A percentile compares a stretch with the other conserved stretches of the same genome.
These are phyloP conservation scores for Dryocosmus kuriphilus DNA, from an alignment of 2,888 invertebrate genomes.

Conservation along the genomic window DNA sequence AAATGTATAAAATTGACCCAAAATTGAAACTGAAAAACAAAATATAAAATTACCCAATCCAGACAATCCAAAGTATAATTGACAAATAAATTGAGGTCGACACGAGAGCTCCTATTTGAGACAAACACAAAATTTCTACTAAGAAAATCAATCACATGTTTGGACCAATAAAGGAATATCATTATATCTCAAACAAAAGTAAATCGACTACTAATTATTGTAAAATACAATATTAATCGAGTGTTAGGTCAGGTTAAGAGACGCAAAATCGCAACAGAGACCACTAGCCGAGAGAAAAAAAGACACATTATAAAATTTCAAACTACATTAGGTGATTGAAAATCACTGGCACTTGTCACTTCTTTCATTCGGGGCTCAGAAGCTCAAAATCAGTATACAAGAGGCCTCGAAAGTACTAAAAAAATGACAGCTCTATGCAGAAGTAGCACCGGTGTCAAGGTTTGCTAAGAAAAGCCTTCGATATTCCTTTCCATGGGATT, in stretches of 20 bases:
- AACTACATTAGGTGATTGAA: background rate
- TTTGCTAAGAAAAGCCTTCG: background rate
- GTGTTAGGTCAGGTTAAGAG: conserved; percentile 11
- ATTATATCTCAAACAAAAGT: background rate
- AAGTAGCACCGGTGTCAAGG: conserved; percentile 31
- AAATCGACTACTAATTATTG: background rate
- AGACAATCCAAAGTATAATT: too few relatives aligned
- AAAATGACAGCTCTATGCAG: conserved; percentile 23
- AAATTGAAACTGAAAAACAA: background rate
- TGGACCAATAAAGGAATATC: background rate
- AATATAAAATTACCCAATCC: background rate
- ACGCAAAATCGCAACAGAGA: background rate
- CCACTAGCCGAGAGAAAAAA: background rate
- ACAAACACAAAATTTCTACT: background rate
- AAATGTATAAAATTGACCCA: background rate
- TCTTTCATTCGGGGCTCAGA: background rate
- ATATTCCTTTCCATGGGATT: background rate
- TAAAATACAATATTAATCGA: background rate
- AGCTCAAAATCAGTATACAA: background rate
- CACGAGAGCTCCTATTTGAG: background rate
- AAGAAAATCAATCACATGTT: background rate
- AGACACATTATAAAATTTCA: background rate
- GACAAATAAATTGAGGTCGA: background rate
- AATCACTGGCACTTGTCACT: background rate
- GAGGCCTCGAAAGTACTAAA: background rate